Base-by-base conservation (phyloP, 2,888 invertebrate genomes). In the Luffia ferchaultella region DNA sequence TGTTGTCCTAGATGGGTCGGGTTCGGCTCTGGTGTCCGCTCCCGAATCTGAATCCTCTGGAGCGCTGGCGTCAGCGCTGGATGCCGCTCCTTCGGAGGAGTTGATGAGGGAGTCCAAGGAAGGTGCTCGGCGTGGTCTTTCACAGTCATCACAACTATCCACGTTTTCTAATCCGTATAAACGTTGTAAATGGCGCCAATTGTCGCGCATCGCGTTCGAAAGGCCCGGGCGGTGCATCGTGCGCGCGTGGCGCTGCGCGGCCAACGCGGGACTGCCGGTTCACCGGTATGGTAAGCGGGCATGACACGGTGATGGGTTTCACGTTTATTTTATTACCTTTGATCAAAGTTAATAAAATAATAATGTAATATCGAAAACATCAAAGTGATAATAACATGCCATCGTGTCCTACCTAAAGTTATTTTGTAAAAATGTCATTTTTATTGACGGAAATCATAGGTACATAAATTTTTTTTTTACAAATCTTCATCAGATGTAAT, bases 51-150 rank as follows among this genome's bases (percentile, higher is more conserved):
- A 87, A 64, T 89, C 87, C 18, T 87, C 87, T 46, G 86, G 86
- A 42, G 86, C 86, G 50, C 87, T 86, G 40, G 87, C 88, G 62
- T 88, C 89, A 49, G 85, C 85, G 59, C 86, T 87, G 19, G 86
- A 86, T 51, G 85, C 86, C 54, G 87, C 89, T 45, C 85, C 86
- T 60, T 89, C 89, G 0, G 90, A 90, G 2, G 90, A 87, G 71
- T 90, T 90, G 53, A 89, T 90, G 20, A 90, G 78, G 55, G 89
- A 89, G 65, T 90, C 90, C 48, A 90, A 69, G 1, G 89, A 90
- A 46, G 88, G 86, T 1, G 88, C 84, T 50, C 85, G 68, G 1
- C 69, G 63, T 18, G 74, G 76, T 52, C 75, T 73, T 20, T 68
- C 50, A n/a, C 43, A 15, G 58, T 59, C 68, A 50, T 76, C 75